Conservation (phyloP, 2,797 vertebrate genomes). For the Schizopygopsis pylzovi region DNA sequence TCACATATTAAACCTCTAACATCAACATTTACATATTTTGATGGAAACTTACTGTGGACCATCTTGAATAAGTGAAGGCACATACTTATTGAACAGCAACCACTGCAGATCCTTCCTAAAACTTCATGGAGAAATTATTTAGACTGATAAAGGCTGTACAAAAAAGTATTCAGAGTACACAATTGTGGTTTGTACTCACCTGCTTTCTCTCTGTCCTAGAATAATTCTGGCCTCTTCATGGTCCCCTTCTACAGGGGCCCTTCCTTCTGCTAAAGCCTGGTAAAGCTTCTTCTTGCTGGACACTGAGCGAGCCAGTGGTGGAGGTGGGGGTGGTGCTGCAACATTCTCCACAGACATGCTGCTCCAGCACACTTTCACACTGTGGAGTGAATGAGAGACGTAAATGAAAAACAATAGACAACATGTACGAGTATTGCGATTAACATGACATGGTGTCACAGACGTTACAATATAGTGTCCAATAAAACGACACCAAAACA, state of each 20-base stretch:
- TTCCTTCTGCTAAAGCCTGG: slow-evolving; percentile 79
- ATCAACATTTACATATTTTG: not conserved
- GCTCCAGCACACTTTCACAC: not conserved
- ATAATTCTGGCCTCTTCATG: slow-evolving; percentile 79
- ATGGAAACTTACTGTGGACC: slow-evolving; percentile 87
- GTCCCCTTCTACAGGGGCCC: slow-evolving; percentile 73
- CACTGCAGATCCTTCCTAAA: slow-evolving; percentile 85
- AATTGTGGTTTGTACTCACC: slow-evolving; percentile 58
- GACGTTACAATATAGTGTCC: not conserved
- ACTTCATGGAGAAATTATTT: slow-evolving; percentile 64
- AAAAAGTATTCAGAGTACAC: not conserved
- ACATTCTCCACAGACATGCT: slow-evolving; percentile 65
- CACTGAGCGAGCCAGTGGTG: slow-evolving; percentile 46
- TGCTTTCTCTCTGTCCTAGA: slow-evolving; percentile 76
- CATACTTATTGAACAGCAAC: slow-evolving; percentile 85
- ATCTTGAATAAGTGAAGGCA: slow-evolving; percentile 91
- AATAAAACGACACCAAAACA: not conserved
- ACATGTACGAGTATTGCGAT: not conserved
- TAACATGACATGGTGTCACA: not conserved
- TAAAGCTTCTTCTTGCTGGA: slow-evolving; percentile 80
- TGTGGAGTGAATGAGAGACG: not conserved
- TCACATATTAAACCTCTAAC: not conserved
- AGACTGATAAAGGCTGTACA: not conserved
- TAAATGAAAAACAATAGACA: not conserved
- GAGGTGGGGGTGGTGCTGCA: slow-evolving; percentile 41